Evolutionary conservation across 2,113 vertebrate species (phyloP).

Genomic region (Larimichthys polyactis): DNA sequence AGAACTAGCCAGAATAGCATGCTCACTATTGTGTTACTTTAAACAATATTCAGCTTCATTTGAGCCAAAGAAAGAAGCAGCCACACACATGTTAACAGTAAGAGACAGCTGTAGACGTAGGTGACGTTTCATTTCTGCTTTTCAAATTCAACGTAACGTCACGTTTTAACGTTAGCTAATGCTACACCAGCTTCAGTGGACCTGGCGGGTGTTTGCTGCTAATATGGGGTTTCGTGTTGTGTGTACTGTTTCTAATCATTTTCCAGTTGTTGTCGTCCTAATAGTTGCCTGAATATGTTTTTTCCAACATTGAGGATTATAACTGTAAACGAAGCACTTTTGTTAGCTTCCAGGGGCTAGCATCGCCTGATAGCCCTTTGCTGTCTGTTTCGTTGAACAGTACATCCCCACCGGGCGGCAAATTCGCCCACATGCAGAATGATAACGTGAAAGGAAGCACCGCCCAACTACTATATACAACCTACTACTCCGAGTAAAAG

Average conservation of each 20-base stretch:
- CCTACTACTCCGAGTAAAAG: too few species aligned
- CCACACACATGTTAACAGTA: too few species aligned
- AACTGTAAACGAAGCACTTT: background rate
- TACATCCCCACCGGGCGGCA: background rate
- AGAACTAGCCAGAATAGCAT: background rate
- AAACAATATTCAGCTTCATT: background rate
- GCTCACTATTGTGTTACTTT: background rate
- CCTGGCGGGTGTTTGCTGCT: background rate
- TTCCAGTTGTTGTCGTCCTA: background rate
- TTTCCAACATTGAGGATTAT: background rate
- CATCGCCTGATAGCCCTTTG: background rate
- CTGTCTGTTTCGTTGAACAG: background rate
- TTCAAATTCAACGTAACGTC: background rate
- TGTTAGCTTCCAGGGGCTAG: background rate
- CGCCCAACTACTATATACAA: background rate
- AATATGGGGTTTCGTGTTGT: background rate
- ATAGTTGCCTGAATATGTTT: accelerated
- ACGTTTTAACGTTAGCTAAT: background rate
- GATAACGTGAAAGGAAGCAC: background rate
- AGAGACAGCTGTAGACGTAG: background rate
- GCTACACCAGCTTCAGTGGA: background rate
- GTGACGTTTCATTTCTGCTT: background rate
- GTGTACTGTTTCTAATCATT: background rate
- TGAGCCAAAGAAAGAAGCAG: background rate
- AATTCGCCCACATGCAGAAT: background rate